Conservation (phyloP, 2,888 invertebrate species). For the Neoscelio sp. region DNA sequence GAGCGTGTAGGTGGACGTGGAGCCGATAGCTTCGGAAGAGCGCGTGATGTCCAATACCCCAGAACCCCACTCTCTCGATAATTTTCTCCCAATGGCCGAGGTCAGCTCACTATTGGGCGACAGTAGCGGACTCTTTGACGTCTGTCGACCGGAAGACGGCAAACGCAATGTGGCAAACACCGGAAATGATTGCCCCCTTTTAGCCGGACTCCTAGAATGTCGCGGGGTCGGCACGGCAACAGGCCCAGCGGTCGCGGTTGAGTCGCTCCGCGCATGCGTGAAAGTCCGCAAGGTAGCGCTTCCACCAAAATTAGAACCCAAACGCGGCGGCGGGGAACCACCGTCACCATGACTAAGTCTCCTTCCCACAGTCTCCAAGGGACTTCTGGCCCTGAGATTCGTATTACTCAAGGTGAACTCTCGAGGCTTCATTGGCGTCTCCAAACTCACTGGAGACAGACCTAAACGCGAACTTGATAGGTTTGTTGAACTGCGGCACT, state of each 20-base stretch:
- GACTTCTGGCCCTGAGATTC: slow-evolving; percentile 80
- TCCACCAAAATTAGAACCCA: slow-evolving; percentile 79
- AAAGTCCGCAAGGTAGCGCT: slow-evolving; percentile 78
- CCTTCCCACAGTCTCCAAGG: slow-evolving; percentile 80
- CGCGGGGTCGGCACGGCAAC: slow-evolving; percentile 75
- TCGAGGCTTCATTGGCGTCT: slow-evolving; percentile 78
- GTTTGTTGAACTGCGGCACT: slow-evolving; percentile 80
- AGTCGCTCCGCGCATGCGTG: slow-evolving; percentile 75
- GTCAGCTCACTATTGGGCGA: slow-evolving; percentile 80
- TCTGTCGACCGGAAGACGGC: slow-evolving; percentile 72
- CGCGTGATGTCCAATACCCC: slow-evolving; percentile 78
- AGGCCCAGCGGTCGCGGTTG: slow-evolving; percentile 69
- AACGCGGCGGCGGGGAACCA: slow-evolving; percentile 79
- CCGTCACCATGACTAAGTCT: slow-evolving; percentile 81
- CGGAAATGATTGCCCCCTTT: slow-evolving; percentile 81
- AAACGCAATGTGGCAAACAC: slow-evolving; percentile 80
- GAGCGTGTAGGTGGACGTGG: slow-evolving; percentile 73
- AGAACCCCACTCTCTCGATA: slow-evolving; percentile 82
- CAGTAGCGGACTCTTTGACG: slow-evolving; percentile 77
- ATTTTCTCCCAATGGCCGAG: slow-evolving; percentile 79
- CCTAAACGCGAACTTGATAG: slow-evolving; percentile 78
- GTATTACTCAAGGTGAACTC: slow-evolving; percentile 81
- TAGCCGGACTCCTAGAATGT: slow-evolving; percentile 80
- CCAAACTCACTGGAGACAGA: slow-evolving; percentile 77
- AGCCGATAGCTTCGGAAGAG: slow-evolving; percentile 79